Base-by-base conservation (phyloP, 2,888 invertebrate genomes). In the Brachypalpus laphriformis region DNA sequence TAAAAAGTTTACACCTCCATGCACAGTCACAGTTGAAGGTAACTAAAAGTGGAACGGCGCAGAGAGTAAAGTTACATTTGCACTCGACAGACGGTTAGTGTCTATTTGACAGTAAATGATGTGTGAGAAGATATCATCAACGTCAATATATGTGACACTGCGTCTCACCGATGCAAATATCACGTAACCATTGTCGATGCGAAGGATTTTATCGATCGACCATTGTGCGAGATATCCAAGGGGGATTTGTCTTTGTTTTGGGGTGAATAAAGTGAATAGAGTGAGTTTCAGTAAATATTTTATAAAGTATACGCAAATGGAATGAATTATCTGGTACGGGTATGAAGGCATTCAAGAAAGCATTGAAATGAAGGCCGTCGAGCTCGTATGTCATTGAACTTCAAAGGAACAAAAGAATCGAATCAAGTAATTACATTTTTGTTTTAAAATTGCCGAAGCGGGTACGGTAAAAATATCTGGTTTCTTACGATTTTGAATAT, bases 71-170 rank as follows among this genome's bases (percentile, higher is more conserved):
- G n/a, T 22, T 25, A 7, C 5, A 56, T 56, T 54, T 22, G 20
- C 63, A 28, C 54, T 45, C 61, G 49, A 76, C 31, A 49, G 68
- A 51, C 59, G 57, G 59, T 68, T 25, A 51, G 59, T 76, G 59
- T 59, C 45, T 65, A 65, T 65, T 66, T 66, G 65, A 75, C 59
- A 76, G 49, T 42, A 59, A 76, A 68, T 66, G 76, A 76, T 31
- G 57, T 68, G 68, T 59, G 51, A 49, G 49, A 68, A 51, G 59
- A 40, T 68, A 68, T 59, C 47, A 37, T 25, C 40, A 16, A n/a
- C 34, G 16, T 37, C 34, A 56, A n/a, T 56, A 9, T 28, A 25
- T 65, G 34, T 66, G 65, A 37, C 56, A 65, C 22, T 65, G 56
- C 56, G 65, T 45, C 20, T 31, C 20, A n/a, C 3, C n/a, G 51